phyloP scores from a whole-genome alignment of 2,113 vertebrate genomes.

The Labeo rohita region DNA sequence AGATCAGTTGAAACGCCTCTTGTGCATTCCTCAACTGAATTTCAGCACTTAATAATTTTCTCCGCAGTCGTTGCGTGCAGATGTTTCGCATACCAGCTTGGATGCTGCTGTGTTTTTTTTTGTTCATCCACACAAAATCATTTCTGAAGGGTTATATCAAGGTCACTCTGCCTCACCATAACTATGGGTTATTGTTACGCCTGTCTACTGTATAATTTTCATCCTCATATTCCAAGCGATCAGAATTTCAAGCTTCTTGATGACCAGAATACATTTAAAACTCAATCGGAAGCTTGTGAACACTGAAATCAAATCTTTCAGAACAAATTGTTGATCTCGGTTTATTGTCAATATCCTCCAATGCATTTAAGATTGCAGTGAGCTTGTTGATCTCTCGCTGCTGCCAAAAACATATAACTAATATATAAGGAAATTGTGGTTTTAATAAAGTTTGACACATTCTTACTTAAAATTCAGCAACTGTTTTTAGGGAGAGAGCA shows the following conservation, averaged over 20 bases:
- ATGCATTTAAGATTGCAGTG: not conserved
- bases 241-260: not conserved
- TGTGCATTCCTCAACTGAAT: not conserved
- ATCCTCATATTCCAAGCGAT: slow-evolving; percentile 21
- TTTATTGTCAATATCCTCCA: not conserved
- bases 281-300: not conserved
- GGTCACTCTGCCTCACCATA: slow-evolving; percentile 28
- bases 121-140: not conserved
- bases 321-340: not conserved
- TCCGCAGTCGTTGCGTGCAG: slow-evolving; percentile 15
- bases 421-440: not conserved
- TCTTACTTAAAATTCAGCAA: not conserved
- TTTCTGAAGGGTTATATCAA: slow-evolving; percentile 35
- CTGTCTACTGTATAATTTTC: slow-evolving; percentile 27
- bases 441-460: not conserved
- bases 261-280: slow-evolving; percentile 2
- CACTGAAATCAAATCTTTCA: not conserved
- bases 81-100: slow-evolving; percentile 31
- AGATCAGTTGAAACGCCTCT: slow-evolving; percentile 14
- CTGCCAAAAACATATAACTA: not conserved
- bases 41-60: slow-evolving; percentile 23
- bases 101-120: slow-evolving; percentile 6
- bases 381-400: not conserved
- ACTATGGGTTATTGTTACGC: slow-evolving; percentile 21
- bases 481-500: too few relatives aligned